These are phyloP conservation scores for Drosophila villosipedis DNA, from an alignment of 2,888 invertebrate genomes.

Conservation along the genomic window DNA sequence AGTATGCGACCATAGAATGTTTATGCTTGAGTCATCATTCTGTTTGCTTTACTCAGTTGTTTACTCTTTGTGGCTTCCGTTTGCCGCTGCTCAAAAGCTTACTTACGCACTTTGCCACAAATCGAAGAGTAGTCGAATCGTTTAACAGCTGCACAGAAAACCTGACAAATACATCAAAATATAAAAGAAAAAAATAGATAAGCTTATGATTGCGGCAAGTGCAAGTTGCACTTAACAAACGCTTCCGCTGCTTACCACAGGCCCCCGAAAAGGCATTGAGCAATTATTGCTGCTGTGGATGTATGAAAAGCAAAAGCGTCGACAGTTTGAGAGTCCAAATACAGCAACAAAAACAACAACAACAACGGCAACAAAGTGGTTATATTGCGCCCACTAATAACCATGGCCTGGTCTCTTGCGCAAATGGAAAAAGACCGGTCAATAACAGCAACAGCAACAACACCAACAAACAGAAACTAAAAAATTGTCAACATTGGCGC, in stretches of 20 bases:
- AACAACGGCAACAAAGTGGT: slow-evolving; percentile 60
- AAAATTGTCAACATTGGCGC: slow-evolving; percentile 73
- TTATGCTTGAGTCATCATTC: slow-evolving; percentile 62
- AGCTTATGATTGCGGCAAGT: slow-evolving; percentile 29
- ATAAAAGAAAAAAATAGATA: neutral
- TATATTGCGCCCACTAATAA: slow-evolving; percentile 54
- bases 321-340: slow-evolving; percentile 18
- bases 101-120: slow-evolving; percentile 12
- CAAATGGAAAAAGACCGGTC: slow-evolving; percentile 59
- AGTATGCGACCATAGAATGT: slow-evolving; percentile 51
- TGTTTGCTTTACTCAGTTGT: slow-evolving; percentile 6
- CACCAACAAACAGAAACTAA: slow-evolving; percentile 29
- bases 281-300: slow-evolving; percentile 60
- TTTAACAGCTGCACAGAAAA: slow-evolving; percentile 23
- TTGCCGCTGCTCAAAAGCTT: slow-evolving; percentile 3
- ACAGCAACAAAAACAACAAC: slow-evolving; percentile 17
- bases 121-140: slow-evolving; percentile 44
- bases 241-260: slow-evolving; percentile 56
- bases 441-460: slow-evolving; percentile 37
- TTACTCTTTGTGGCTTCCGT: slow-evolving; percentile 14
- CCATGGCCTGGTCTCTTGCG: slow-evolving; percentile 45
- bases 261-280: slow-evolving; percentile 72
- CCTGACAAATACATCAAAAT: slow-evolving; percentile 15
- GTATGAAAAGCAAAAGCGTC: slow-evolving; percentile 66
- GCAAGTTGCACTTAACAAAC: slow-evolving; percentile 59